phyloP scores from a whole-genome alignment of 2,888 invertebrate genomes.

The Campoplex nolae region DNA sequence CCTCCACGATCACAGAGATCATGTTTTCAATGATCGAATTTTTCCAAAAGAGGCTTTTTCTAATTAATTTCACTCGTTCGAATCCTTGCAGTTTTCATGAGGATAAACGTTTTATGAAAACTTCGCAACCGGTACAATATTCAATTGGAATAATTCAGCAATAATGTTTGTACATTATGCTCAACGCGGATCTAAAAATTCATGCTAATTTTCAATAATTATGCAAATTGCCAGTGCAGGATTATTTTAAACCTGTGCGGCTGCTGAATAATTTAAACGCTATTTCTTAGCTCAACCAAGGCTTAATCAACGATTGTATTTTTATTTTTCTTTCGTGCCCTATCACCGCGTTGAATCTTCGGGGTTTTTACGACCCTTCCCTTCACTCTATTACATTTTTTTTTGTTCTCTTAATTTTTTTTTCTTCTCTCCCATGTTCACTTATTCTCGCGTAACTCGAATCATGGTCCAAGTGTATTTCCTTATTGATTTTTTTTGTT shows the following conservation, averaged over 20 bases:
- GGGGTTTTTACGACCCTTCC: neutral
- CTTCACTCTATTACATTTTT: neutral
- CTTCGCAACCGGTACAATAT: neutral
- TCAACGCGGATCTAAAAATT: constrained; percentile 9
- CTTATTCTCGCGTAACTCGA: neutral
- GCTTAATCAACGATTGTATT: constrained; percentile 8
- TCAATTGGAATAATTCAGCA: neutral
- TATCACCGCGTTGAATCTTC: neutral
- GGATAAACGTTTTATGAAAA: neutral
- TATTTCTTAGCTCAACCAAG: constrained; percentile 4
- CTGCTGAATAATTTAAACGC: constrained; percentile 7
- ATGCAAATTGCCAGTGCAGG: constrained; percentile 2
- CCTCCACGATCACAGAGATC: neutral
- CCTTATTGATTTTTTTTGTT: constrained; percentile 14
- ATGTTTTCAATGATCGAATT: neutral
- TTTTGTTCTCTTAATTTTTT: neutral
- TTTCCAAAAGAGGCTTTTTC: constrained; percentile 1
- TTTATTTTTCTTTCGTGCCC: neutral
- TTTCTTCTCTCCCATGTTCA: neutral
- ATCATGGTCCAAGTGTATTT: neutral
- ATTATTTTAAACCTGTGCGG: neutral
- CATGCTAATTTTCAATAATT: constrained; percentile 17
- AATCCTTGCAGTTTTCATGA: neutral
- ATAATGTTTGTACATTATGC: constrained; percentile 2
- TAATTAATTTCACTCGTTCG: neutral